Evolutionary conservation across 2,113 vertebrate genomes (phyloP).

Genomic region (Psophia crepitans): DNA sequence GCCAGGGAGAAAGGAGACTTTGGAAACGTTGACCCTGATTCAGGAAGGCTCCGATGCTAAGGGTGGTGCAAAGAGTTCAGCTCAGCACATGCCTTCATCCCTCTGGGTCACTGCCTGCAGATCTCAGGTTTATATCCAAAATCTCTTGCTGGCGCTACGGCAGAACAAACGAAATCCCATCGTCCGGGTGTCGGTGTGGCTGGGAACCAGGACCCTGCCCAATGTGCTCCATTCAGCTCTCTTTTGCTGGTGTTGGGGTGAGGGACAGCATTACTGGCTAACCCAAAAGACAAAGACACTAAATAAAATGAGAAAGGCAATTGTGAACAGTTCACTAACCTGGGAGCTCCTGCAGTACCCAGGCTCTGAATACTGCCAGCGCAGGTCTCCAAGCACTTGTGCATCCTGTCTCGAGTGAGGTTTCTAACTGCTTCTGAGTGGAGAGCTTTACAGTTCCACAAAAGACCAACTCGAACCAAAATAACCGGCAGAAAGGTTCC

Average conservation of each 20-base stretch:
- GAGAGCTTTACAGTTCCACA: not conserved
- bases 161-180: fast-evolving
- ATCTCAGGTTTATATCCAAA: not conserved
- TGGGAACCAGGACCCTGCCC: not conserved
- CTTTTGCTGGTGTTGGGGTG: too few relatives aligned
- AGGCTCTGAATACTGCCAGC: not conserved
- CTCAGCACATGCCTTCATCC: not conserved
- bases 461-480: not conserved
- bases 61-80: not conserved
- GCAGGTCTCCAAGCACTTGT: not conserved
- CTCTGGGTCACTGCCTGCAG: too few relatives aligned
- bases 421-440: not conserved
- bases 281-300: not conserved
- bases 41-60: not conserved
- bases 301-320: not conserved
- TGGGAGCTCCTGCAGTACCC: not conserved
- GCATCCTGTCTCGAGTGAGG: not conserved
- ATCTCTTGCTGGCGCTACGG: fast-evolving
- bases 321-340: too few relatives aligned
- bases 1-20: not conserved
- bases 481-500: not conserved
- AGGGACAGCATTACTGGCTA: not conserved
- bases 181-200: not conserved
- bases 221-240: not conserved
- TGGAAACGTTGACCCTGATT: not conserved